Evolutionary conservation across 2,797 vertebrate genomes (phyloP).

Genomic region (Macropus fuliginosus): DNA sequence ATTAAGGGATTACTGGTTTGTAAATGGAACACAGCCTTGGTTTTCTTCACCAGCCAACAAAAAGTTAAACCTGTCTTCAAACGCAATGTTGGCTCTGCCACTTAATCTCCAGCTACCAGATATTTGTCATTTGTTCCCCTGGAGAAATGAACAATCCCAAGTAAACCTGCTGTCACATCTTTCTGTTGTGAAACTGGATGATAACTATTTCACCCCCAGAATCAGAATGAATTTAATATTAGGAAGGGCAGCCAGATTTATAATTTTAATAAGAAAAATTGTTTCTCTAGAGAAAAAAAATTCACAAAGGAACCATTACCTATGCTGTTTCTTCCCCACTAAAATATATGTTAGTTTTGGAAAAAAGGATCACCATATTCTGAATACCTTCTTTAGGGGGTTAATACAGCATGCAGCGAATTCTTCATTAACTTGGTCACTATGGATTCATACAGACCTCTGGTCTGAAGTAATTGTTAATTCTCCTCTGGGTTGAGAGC

Average conservation of each 20-base stretch:
- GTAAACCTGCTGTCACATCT: background rate
- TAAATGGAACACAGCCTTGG: background rate
- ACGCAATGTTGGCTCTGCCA: background rate
- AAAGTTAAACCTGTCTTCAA: background rate
- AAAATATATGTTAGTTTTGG: background rate
- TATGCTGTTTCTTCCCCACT: background rate
- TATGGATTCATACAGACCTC: slow-evolving; percentile 15
- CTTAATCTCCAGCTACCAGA: background rate
- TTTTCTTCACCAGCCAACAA: background rate
- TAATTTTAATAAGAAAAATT: background rate
- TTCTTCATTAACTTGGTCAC: background rate
- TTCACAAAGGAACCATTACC: background rate
- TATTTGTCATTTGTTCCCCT: background rate
- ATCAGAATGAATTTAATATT: background rate
- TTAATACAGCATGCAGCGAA: background rate
- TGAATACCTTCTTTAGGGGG: slow-evolving; percentile 9
- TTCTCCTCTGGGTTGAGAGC: slow-evolving; percentile 18
- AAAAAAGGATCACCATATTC: background rate
- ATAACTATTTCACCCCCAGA: slow-evolving; percentile 1
- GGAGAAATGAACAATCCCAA: background rate
- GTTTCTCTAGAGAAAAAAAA: background rate
- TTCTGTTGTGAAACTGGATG: background rate
- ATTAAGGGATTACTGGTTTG: background rate
- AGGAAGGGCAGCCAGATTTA: background rate
- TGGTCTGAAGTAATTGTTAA: background rate